Evolutionary conservation across 2,888 invertebrate genomes (phyloP), one percentile per base, ranked within the genome.

Genomic region (Diarsia rubi): DNA sequence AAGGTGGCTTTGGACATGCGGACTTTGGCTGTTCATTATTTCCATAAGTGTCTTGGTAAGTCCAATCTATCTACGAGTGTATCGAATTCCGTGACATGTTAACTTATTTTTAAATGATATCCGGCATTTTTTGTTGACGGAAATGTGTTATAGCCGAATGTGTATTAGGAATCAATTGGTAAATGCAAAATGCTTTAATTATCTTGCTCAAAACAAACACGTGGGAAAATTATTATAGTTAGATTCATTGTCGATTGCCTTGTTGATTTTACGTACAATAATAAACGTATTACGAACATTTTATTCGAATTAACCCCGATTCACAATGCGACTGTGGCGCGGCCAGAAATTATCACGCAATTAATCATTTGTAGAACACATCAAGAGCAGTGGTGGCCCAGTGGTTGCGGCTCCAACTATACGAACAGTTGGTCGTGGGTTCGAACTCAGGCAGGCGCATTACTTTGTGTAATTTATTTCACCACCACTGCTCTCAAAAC

Each of bases 121-220:
- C 84, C 85, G 85, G 84, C 84, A 85, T 82, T 80, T 85, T 75
- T 73, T 84, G 79, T 79, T 82, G 85, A 75, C 85, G 84, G 84
- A 85, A 78, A 82, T 68, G 45, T 72, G 16, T 67, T n/a, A 63
- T 16, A 37, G 21, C 12, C 9, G 21, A 73, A 59, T 54, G 11
- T 73, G n/a, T 73, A 52, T 49, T 63, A 66, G 1, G 52, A 78
- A 54, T 78, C 64, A 54, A 42, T 68, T 24, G 52, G 16, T 68
- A 42, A 49, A 52, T 59, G 42, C 57, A 69, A 59, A 78, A 64
- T 59, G 45, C 11, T 65, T 74, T 69, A 52, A 67, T 72, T 66
- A 78, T 47, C 24, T 62, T 66, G 65, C 21, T 66, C 24, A 47
- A 72, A 62, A 54, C 60, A 73, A 73, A 66, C 16, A 62, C 24